Conservation (phyloP, 2,797 vertebrate genomes). For the Danio aesculapii region DNA sequence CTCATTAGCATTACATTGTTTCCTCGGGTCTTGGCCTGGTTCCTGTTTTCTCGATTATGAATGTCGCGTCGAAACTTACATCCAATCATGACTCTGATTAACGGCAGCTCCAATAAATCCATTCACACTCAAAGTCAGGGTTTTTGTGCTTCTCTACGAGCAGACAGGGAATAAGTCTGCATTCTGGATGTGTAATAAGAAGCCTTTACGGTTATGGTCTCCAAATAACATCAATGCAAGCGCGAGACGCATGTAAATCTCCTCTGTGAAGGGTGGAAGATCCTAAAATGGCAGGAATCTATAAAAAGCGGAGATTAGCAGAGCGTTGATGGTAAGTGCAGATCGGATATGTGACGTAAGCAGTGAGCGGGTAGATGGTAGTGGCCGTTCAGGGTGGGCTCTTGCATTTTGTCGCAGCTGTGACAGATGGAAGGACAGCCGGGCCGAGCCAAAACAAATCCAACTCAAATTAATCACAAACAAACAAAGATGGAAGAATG, state of each 20-base stretch:
- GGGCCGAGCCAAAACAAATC: constrained; percentile 71
- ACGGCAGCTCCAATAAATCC: constrained; percentile 41
- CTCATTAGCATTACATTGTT: constrained; percentile 48
- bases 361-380: constrained; percentile 26
- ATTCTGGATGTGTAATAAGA: constrained; percentile 35
- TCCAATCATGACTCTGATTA: constrained; percentile 41
- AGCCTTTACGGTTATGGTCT: constrained; percentile 24
- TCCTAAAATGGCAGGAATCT: constrained; percentile 9
- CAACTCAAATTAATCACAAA: constrained; percentile 73
- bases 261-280: neutral
- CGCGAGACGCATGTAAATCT: neutral
- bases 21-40: constrained; percentile 20
- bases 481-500: constrained; percentile 70
- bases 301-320: constrained; percentile 25
- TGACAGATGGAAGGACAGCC: constrained; percentile 78
- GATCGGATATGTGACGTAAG: constrained; percentile 53
- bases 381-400: constrained; percentile 56
- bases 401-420: constrained; percentile 63
- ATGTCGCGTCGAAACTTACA: constrained; percentile 27
- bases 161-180: constrained; percentile 23
- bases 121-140: constrained; percentile 14
- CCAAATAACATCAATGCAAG: neutral
- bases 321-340: constrained; percentile 16
- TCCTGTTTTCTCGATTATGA: constrained; percentile 50
- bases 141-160: constrained; percentile 7